These are phyloP conservation scores for Oligia strigilis DNA, from an alignment of 2,888 invertebrate genomes.

Conservation along the genomic window DNA sequence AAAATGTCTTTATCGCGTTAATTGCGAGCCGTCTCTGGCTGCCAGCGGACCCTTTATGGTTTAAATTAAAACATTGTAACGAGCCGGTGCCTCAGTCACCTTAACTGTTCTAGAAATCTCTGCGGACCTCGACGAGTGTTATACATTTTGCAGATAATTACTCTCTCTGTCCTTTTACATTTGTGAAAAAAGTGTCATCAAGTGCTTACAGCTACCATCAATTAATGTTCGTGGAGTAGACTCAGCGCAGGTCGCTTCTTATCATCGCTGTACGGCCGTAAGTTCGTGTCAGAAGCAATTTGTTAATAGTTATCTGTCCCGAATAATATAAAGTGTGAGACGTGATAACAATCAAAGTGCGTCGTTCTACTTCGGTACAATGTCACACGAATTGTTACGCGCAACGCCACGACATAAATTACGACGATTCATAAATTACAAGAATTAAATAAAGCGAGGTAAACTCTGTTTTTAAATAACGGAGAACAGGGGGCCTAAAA, in stretches of 20 bases:
- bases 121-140: constrained; percentile 26
- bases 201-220: constrained; percentile 27
- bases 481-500: neutral
- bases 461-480: constrained; percentile 26
- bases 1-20: constrained; percentile 82
- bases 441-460: constrained; percentile 19
- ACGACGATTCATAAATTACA: constrained; percentile 9
- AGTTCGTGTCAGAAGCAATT: constrained; percentile 58
- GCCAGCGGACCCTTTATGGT: constrained; percentile 70
- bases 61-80: constrained; percentile 76
- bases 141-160: constrained; percentile 49
- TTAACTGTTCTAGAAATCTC: constrained; percentile 47
- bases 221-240: constrained; percentile 35
- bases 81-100: constrained; percentile 60
- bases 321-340: constrained; percentile 49
- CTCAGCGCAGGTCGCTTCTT: constrained; percentile 41
- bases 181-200: constrained; percentile 28
- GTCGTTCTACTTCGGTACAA: constrained; percentile 36
- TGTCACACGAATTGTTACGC: constrained; percentile 28
- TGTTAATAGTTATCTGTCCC: constrained; percentile 50
- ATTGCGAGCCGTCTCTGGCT: constrained; percentile 74
- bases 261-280: constrained; percentile 33
- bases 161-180: constrained; percentile 33
- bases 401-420: constrained; percentile 2
- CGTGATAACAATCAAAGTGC: constrained; percentile 55